phyloP scores from a whole-genome alignment of 2,113 vertebrate genomes.

The Rousettus leschenaultii region DNA sequence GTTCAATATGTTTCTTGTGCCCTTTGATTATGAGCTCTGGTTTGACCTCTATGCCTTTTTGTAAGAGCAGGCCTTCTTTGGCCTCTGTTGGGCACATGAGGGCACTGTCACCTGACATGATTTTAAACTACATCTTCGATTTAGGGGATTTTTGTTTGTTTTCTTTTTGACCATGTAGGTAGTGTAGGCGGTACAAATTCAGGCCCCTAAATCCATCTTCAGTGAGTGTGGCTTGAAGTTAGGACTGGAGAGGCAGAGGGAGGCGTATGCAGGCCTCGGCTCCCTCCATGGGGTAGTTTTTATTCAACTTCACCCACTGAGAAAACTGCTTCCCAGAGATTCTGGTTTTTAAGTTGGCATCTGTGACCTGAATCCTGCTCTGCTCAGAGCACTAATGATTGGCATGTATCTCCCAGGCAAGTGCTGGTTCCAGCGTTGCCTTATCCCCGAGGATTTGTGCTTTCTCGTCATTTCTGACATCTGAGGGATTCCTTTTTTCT shows the following conservation, averaged over 20 bases:
- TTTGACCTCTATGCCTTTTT: neutral
- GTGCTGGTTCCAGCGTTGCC: neutral
- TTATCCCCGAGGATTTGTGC: neutral
- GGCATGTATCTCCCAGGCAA: neutral
- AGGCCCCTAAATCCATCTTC: neutral
- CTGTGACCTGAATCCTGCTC: neutral
- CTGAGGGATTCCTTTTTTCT: constrained; percentile 35
- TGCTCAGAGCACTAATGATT: neutral
- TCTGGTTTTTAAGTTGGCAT: neutral
- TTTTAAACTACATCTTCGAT: neutral
- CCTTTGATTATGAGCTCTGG: neutral
- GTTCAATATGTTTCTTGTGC: neutral
- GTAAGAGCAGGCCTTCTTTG: neutral
- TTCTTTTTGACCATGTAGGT: neutral
- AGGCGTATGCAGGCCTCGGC: neutral
- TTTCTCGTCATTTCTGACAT: constrained; percentile 21
- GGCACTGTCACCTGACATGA: neutral
- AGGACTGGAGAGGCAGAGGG: neutral
- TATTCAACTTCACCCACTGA: neutral
- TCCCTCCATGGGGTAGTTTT: neutral
- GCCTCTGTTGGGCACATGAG: neutral
- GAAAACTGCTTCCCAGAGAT: neutral
- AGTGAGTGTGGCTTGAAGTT: neutral
- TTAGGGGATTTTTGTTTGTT: neutral
- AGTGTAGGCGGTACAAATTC: neutral